Evolutionary conservation across 2,113 vertebrate species (phyloP), one percentile per base, ranked within the genome.

Genomic region (Scopus umbretta): DNA sequence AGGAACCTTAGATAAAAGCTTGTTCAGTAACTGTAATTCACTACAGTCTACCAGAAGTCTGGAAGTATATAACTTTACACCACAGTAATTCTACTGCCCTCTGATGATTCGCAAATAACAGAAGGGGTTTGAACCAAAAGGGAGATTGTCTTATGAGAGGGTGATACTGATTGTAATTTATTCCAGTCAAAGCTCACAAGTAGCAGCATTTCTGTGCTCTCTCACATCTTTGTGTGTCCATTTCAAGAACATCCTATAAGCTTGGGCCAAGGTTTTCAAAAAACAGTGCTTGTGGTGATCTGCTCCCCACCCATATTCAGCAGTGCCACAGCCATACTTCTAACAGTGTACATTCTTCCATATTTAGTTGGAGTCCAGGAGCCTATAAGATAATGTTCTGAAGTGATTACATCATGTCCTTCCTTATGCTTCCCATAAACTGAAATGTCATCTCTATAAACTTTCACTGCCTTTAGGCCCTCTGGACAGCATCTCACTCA

Each of bases 1-100:
- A 97, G 92, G 86, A 97, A 74, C 76, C 70, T 89, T 93, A 96
- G 73, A 97, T 96, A 97, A 97, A 97, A 96, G 94, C 86, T 95
- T 91, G 67, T 81, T 79, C 70, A 88, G 93, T 90, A 97, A 95
- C 95, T 94, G 52, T 94, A 96, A 94, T 72, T 93, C 70, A 94
- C 80, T 93, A n/a, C 26, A 96, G 86, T 90, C 93, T 93, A 96
- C 83, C 86, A 97, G 63, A 96, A 87, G 6, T 53, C 89, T 97
- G 45, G 20, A 84, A 91, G 52, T 92, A 91, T 95, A 92, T 95
- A 97, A 88, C 61, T 92, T 91, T 70, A 38, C 15, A 94, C 86
- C 52, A 85, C 67, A 94, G 49, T 89, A 88, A 68, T 89, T 94
- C 88, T 85, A 81, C 40, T 75, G 65, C 29, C 87, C 53, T 90